Percentiles rank a stretch among this genome's conserved stretches.
Conservation (phyloP, 2,888 invertebrate species). For the Pyrrhosoma nymphula region DNA sequence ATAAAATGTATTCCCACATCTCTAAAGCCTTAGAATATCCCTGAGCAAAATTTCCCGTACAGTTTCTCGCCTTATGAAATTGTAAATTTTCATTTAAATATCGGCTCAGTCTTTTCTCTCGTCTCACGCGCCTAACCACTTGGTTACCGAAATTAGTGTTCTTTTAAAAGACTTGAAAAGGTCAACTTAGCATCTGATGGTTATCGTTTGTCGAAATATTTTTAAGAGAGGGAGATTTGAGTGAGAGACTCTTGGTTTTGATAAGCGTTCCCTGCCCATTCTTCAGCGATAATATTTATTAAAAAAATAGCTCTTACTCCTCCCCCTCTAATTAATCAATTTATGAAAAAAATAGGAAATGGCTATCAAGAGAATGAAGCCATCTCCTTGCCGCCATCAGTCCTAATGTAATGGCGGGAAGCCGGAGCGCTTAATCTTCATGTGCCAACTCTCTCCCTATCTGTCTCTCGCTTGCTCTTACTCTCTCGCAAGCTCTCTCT, state of each 20-base stretch:
- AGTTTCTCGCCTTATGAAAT: no score
- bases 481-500: neutral
- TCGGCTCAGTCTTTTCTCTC: no score
- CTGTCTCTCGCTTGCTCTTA: neutral
- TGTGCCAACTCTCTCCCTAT: conserved; percentile 19
- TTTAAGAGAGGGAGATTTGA: neutral
- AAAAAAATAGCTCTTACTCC: neutral
- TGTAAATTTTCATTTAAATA: no score
- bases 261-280: neutral
- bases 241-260: neutral
- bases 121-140: no score
- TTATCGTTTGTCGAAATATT: neutral
- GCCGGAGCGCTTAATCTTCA: conserved; percentile 42
- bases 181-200: neutral
- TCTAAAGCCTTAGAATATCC: no score
- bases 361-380: conserved; percentile 57
- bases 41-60: no score
- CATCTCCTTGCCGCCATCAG: conserved; percentile 49
- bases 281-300: neutral
- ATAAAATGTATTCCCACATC: no score
- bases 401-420: conserved; percentile 51
- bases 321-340: conserved; percentile 51
- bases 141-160: no score
- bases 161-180: neutral
- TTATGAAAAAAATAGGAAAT: conserved; percentile 38